Conservation (phyloP, 1,140 invertebrate species). For the Drosophila arizonae region DNA sequence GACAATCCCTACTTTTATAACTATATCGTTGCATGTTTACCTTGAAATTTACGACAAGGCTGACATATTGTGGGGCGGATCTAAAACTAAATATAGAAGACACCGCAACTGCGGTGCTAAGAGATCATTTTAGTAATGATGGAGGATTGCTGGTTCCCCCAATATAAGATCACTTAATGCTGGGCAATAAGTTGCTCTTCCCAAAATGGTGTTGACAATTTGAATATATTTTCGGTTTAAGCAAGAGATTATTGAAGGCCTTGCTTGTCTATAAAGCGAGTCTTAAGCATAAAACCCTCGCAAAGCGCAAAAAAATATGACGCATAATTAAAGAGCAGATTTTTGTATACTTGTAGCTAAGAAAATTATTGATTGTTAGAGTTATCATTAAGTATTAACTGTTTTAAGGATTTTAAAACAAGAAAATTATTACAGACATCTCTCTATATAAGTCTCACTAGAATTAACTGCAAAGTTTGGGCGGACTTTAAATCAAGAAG, state of each 20-base stretch:
- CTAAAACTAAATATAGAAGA: conserved; percentile 41
- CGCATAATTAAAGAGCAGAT: too few species aligned
- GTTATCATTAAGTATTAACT: too few species aligned
- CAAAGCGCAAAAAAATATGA: conserved; percentile 17
- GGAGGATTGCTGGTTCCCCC: conserved; percentile 19
- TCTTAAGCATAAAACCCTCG: conserved; percentile 6
- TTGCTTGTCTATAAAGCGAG: neutral
- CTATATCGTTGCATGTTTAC: conserved; percentile 30
- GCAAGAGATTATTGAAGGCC: conserved; percentile 26
- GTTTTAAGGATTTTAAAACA: too few species aligned
- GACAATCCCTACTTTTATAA: conserved; percentile 20
- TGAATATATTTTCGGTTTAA: conserved; percentile 43
- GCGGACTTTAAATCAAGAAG: neutral
- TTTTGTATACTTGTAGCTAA: too few species aligned
- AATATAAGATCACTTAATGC: conserved; percentile 40
- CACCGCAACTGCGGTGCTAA: conserved; percentile 17
- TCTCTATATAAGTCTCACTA: too few species aligned
- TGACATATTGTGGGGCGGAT: conserved; percentile 36
- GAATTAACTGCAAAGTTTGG: too few species aligned
- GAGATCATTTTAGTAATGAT: neutral
- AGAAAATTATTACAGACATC: too few species aligned
- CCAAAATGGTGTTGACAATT: conserved; percentile 62
- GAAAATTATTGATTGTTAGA: neutral
- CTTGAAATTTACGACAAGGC: conserved; percentile 72
- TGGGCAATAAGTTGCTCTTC: conserved; percentile 43